phyloP scores from a whole-genome alignment of 2,888 invertebrate genomes.

The Acleris emargana region DNA sequence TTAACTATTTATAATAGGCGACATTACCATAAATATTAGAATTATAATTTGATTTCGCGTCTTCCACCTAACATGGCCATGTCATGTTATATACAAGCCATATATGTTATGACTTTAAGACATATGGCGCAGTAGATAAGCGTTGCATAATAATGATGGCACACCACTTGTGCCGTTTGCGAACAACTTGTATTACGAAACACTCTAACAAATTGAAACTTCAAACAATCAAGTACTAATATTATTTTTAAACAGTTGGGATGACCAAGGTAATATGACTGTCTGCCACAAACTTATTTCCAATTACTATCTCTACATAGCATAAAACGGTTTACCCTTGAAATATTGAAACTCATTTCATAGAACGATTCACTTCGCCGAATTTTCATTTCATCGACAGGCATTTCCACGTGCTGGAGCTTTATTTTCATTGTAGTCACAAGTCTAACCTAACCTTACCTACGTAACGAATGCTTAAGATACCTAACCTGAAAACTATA shows the following conservation, averaged over 20 bases:
- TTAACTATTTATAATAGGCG: constrained; percentile 43
- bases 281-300: too few relatives aligned
- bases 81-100: background rate
- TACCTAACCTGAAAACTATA: too few relatives aligned
- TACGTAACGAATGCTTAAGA: too few relatives aligned
- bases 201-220: constrained; percentile 11
- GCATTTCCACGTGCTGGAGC: too few relatives aligned
- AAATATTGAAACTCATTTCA: too few relatives aligned
- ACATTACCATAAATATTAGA: constrained; percentile 48
- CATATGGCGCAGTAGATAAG: constrained; percentile 27
- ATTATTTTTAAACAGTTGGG: background rate
- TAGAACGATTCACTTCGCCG: too few relatives aligned
- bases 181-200: constrained; percentile 13
- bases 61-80: constrained; percentile 37
- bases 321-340: too few relatives aligned
- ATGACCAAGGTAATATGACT: background rate
- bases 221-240: constrained; percentile 8
- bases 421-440: too few relatives aligned
- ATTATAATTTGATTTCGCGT: constrained; percentile 50
- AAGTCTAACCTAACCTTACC: too few relatives aligned
- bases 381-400: too few relatives aligned
- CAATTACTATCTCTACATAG: too few relatives aligned
- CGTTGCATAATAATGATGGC: constrained; percentile 32
- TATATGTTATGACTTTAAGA: constrained; percentile 7
- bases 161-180: constrained; percentile 13